These are phyloP conservation scores for Kradibia gibbosae DNA, from an alignment of 1,140 invertebrate species.

Conservation along the genomic window DNA sequence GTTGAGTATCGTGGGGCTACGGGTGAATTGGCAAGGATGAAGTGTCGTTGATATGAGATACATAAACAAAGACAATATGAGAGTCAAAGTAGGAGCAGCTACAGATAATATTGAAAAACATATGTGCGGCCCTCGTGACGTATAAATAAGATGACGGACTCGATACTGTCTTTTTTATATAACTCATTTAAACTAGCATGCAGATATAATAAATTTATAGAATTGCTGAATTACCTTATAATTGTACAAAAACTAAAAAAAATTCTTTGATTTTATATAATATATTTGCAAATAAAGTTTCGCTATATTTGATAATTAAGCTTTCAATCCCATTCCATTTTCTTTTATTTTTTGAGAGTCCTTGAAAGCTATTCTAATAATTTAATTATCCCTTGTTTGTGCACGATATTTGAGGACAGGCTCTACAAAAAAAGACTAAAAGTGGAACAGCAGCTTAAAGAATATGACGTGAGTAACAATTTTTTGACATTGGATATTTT, in stretches of 20 bases:
- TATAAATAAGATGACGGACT: neutral
- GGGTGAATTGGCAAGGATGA: neutral
- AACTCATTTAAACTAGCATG: no score
- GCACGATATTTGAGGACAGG: neutral
- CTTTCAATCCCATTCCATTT: neutral
- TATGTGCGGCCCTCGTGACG: neutral
- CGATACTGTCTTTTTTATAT: neutral
- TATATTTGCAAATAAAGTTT: neutral
- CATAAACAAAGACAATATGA: neutral
- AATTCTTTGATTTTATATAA: neutral
- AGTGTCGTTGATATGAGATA: neutral
- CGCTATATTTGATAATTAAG: neutral
- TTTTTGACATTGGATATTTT: neutral
- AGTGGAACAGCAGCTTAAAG: neutral
- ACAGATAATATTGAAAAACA: neutral
- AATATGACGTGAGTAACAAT: neutral
- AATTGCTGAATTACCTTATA: no score
- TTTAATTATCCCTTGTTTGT: neutral
- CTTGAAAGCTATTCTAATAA: neutral
- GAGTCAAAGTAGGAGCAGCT: neutral
- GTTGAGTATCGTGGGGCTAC: neutral
- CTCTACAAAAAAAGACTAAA: neutral
- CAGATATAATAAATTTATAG: no score
- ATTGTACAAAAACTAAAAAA: no score
- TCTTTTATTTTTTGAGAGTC: neutral